Conservation (phyloP, 2,113 vertebrate species). For the Psittacara wagleri region DNA sequence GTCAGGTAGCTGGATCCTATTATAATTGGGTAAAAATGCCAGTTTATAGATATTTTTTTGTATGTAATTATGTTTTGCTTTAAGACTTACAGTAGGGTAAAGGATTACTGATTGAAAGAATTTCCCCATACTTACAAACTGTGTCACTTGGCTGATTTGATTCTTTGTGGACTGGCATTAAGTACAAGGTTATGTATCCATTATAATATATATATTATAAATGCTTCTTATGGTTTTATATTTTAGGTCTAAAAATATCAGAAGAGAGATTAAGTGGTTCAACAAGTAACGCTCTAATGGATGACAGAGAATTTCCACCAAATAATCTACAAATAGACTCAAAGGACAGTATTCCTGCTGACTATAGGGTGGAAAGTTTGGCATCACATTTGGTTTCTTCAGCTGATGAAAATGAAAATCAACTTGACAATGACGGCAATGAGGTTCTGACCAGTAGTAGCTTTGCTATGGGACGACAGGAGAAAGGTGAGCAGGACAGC, state of each 20-base stretch:
- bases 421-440: conserved; percentile 42
- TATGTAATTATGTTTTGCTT: neutral
- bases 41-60: neutral
- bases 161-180: neutral
- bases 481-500: conserved; percentile 74
- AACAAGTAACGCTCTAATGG: conserved; percentile 77
- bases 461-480: conserved; percentile 57
- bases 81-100: neutral
- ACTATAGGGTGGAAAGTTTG: conserved; percentile 38
- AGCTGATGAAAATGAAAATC: conserved; percentile 83
- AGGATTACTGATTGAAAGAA: neutral
- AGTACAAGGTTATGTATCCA: neutral
- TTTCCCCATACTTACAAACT: neutral
- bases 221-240: conserved; percentile 6
- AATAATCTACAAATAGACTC: conserved; percentile 60
- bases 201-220: neutral
- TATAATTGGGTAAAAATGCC: neutral
- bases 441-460: conserved; percentile 42
- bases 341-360: conserved; percentile 56
- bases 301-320: conserved; percentile 70
- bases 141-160: neutral
- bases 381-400: conserved; percentile 49
- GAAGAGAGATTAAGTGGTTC: conserved; percentile 44
- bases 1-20: neutral
- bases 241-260: conserved; percentile 72